Evolutionary conservation across 2,797 vertebrate genomes (phyloP).

Genomic region (Clamator glandarius): DNA sequence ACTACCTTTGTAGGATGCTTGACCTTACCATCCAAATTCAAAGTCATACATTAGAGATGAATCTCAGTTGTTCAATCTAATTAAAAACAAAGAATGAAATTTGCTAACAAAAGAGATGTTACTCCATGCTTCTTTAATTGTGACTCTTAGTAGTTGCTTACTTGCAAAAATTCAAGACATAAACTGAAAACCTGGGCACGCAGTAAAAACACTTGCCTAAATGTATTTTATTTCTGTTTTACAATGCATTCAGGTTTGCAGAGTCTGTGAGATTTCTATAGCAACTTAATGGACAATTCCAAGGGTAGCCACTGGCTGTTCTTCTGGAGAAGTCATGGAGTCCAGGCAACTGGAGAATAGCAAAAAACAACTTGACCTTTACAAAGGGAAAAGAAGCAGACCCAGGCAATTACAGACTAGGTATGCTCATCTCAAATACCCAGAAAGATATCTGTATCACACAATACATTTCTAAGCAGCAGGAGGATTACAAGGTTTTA

Average conservation of each 20-base stretch:
- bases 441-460: not conserved
- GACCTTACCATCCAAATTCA: not conserved
- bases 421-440: not conserved
- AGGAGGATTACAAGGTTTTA: constrained; percentile 36
- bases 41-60: not conserved
- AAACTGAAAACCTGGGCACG: not conserved
- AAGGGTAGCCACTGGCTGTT: not conserved
- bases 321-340: not conserved
- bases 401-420: not conserved
- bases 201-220: not conserved
- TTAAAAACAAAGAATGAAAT: not conserved
- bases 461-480: not conserved
- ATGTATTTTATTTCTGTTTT: not conserved
- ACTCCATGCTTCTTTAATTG: not conserved
- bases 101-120: not conserved
- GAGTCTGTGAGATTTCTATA: not conserved
- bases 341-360: not conserved
- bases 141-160: not conserved
- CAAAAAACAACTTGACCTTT: constrained; percentile 1
- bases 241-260: not conserved
- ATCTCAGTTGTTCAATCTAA: not conserved
- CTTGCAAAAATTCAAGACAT: not conserved
- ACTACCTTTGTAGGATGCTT: not conserved
- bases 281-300: not conserved
- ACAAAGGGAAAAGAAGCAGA: not conserved